Conservation (phyloP, 92 coral and sea anemone species). For the Pocillopora meandrina region DNA sequence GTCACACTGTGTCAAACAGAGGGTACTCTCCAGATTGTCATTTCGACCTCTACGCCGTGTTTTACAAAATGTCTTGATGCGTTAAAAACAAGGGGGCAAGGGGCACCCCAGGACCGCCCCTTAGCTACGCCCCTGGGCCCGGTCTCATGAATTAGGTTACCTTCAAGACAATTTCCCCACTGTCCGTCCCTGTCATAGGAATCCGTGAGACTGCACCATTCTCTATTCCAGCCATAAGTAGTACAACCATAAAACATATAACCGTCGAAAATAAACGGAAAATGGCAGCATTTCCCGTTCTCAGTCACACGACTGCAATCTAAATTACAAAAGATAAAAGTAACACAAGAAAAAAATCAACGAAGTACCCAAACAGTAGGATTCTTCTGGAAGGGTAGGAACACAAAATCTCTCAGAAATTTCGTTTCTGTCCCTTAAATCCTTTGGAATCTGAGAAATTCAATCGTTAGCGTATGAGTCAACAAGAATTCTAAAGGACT, state of each 20-base stretch:
- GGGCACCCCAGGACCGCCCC: not conserved
- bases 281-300: not conserved
- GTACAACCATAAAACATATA: not conserved
- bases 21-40: no score
- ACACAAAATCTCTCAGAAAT: no score
- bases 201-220: slow-evolving; percentile 5
- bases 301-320: slow-evolving; percentile 9
- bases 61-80: no score
- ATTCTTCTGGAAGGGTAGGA: no score
- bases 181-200: not conserved
- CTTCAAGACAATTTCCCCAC: slow-evolving; percentile 11
- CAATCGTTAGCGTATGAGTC: no score
- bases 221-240: not conserved
- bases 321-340: not conserved
- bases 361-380: no score
- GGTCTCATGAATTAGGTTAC: not conserved
- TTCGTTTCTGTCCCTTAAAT: no score
- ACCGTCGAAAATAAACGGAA: not conserved
- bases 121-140: no score
- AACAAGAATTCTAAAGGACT: no score
- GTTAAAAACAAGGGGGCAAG: not conserved
- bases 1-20: no score
- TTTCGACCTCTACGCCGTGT: no score
- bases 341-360: not conserved
- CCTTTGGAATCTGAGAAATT: no score